Percentiles rank a stretch among this genome's conserved stretches.
These are phyloP conservation scores for Anguilla japonica DNA, from an alignment of 2,113 vertebrate genomes.

Conservation along the genomic window DNA sequence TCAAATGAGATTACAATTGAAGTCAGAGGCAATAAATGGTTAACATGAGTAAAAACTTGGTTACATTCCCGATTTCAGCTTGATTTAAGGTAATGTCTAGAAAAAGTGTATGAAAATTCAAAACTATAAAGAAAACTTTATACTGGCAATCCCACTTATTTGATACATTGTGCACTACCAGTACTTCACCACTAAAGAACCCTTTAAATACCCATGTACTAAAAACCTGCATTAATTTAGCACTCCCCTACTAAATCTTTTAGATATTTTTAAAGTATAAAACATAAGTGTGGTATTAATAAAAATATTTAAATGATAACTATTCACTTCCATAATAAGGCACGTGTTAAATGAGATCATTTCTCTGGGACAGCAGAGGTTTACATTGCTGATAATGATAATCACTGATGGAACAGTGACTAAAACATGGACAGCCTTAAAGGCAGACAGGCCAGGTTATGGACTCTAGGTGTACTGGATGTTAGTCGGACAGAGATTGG, in stretches of 20 bases:
- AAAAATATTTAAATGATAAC: slow-evolving; percentile 40
- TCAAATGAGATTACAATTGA: slow-evolving; percentile 72
- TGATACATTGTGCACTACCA: slow-evolving; percentile 35
- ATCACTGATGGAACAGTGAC: slow-evolving; percentile 33
- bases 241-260: slow-evolving; percentile 45
- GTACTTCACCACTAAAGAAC: slow-evolving; percentile 60
- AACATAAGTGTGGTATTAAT: slow-evolving; percentile 49
- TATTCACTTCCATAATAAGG: slow-evolving; percentile 65
- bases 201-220: slow-evolving; percentile 64
- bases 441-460: background rate
- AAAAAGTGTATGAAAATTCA: slow-evolving; percentile 48
- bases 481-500: slow-evolving; percentile 75
- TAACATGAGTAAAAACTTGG: slow-evolving; percentile 52
- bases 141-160: slow-evolving; percentile 41
- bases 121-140: slow-evolving; percentile 55
- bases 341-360: slow-evolving; percentile 62
- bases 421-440: background rate
- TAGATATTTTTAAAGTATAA: slow-evolving; percentile 52
- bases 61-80: slow-evolving; percentile 48
- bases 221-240: slow-evolving; percentile 53
- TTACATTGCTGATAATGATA: background rate
- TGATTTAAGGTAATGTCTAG: slow-evolving; percentile 49
- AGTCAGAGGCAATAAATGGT: slow-evolving; percentile 67
- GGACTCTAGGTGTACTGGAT: background rate
- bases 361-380: background rate